Conservation (phyloP, 1,140 invertebrate species). For the Calliphora vicina region DNA sequence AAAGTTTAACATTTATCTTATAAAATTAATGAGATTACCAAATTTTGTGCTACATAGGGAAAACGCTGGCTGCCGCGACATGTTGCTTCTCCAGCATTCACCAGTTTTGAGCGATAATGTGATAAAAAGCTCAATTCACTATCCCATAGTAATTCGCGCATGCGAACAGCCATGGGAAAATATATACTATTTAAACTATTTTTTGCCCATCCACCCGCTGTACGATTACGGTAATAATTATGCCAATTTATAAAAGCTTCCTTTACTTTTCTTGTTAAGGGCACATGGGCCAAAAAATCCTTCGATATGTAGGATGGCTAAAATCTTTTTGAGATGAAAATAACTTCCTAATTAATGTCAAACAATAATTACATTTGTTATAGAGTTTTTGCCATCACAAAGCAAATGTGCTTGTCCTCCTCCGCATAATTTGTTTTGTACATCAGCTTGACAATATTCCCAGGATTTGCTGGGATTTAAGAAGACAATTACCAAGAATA, state of each 20-base stretch:
- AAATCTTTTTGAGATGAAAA: neutral
- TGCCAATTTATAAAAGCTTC: neutral
- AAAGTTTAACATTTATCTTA: neutral
- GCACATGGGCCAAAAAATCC: neutral
- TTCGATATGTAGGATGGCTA: neutral
- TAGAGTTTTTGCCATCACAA: neutral
- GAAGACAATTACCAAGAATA: neutral
- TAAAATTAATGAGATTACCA: neutral
- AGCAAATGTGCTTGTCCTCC: neutral
- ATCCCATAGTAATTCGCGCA: slow-evolving; percentile 52
- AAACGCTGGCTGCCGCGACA: slow-evolving; percentile 35
- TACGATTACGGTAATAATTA: slow-evolving; percentile 32
- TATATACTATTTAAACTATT: no score
- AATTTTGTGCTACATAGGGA: slow-evolving; percentile 23
- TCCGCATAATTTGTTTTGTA: neutral
- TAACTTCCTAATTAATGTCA: neutral
- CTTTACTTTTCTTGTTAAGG: slow-evolving; percentile 25
- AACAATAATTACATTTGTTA: neutral
- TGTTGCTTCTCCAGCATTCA: neutral
- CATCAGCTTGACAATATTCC: neutral
- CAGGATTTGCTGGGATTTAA: neutral
- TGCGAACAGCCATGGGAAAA: slow-evolving; percentile 43
- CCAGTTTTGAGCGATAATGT: slow-evolving; percentile 40
- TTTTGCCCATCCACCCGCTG: slow-evolving; percentile 3
- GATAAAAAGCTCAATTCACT: slow-evolving; percentile 47